Percentiles rank a stretch among this genome's conserved stretches.
These are phyloP conservation scores for Trichogramma dendrolimi DNA, from an alignment of 2,888 invertebrate genomes.

Conservation along the genomic window DNA sequence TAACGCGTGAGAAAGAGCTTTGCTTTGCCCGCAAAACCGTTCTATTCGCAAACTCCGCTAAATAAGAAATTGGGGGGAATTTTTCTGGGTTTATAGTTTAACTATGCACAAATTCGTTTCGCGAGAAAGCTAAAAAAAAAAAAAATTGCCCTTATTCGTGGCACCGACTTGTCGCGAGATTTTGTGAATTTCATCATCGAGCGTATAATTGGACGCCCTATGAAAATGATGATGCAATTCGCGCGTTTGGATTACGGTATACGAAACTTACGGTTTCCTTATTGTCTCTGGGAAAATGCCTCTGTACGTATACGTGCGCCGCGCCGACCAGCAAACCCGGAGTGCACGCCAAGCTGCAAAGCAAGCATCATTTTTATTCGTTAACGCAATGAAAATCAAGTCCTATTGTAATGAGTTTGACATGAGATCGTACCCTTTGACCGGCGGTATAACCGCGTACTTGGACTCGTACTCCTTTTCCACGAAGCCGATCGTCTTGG, in stretches of 20 bases:
- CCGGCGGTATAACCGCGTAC: constrained; percentile 17
- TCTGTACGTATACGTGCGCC: constrained; percentile 7
- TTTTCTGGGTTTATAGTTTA: too few relatives aligned
- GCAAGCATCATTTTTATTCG: too few relatives aligned
- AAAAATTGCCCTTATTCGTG: background rate
- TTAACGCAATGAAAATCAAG: too few relatives aligned
- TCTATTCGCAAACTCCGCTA: too few relatives aligned
- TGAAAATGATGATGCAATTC: background rate
- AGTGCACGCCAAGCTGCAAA: constrained; percentile 16
- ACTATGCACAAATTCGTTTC: too few relatives aligned
- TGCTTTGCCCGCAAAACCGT: too few relatives aligned
- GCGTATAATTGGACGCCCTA: background rate
- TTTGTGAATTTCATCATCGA: background rate
- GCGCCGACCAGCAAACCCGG: constrained; percentile 23
- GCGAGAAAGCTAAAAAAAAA: background rate
- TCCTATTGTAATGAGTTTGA: background rate
- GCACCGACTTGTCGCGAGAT: background rate
- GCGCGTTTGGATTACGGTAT: background rate
- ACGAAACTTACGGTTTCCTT: constrained; percentile 5
- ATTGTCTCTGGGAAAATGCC: constrained; percentile 16
- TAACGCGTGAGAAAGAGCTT: too few relatives aligned
- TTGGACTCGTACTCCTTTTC: constrained; percentile 4
- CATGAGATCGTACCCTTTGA: constrained; percentile 19
- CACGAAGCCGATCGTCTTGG: constrained; percentile 25
- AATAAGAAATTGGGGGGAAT: too few relatives aligned